Base-by-base conservation (phyloP, 2,888 invertebrate species). In the Polydesmus complanatus region DNA sequence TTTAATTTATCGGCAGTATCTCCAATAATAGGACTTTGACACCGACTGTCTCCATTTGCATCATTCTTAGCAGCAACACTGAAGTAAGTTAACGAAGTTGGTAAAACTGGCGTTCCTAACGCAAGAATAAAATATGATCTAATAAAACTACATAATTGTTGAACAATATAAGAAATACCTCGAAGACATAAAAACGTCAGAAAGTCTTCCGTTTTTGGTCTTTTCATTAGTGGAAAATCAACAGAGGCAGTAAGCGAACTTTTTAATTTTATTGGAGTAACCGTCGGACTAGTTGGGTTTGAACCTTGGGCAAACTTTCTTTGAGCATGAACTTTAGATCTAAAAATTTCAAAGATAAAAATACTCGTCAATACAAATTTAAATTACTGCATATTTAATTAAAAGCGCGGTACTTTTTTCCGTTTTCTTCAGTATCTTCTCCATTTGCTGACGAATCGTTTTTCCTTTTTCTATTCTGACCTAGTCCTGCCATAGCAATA, bases 291-390 rank as follows among this genome's bases (percentile, higher is more conserved):
- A 61, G 66, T 80, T 64, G 79, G 78, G 37, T 81, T 81, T 21
- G 83, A 83, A 66, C 86, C 88, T 74, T 88, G 88, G 47, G 89
- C 89, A 78, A 90, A 90, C 75, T 90, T 90, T 64, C 90, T 78
- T 74, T 90, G 89, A 52, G 88, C 89, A 72, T 88, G 87, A 62
- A 88, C 85, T 77, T 86, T 86, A 53, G 83, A 82, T 73, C 86
- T 86, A 67, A 57, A 61, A 54, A 63, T 23, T 52, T 61, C 57
- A 62, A 27, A 63, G 49, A 37, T 37, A 37, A 37, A 37, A 8
- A 8, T 8, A 8, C 14, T 37, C 26, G 50, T 49, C n/a, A 26
- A 23, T n/a, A 53, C n/a, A n/a, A n/a, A n/a, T 37, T 2, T 21
- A 60, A 23, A 55, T 27, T 27, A 22, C 18, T 27, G 18, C 22